A percentile compares a stretch with the other conserved stretches of the same genome.
Conservation (phyloP, 2,888 invertebrate species). For the Apamea sordens region DNA sequence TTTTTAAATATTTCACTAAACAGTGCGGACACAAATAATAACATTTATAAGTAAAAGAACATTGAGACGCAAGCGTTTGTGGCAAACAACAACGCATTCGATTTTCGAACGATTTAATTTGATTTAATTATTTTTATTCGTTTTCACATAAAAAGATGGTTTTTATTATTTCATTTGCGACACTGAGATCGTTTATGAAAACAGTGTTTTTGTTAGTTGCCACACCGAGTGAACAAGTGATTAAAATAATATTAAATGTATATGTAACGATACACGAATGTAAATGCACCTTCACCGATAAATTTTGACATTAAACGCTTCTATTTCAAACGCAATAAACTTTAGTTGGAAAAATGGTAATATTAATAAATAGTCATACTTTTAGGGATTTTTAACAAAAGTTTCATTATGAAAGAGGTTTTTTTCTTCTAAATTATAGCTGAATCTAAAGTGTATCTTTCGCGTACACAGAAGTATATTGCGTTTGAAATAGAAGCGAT, state of each 20-base stretch:
- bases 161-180: constrained; percentile 7
- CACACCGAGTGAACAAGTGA: constrained; percentile 43
- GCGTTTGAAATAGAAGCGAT: too few relatives aligned
- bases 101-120: too few relatives aligned
- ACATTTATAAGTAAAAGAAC: constrained; percentile 65
- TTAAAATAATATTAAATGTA: constrained; percentile 60
- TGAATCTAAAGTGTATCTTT: constrained; percentile 4
- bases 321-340: constrained; percentile 63
- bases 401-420: neutral
- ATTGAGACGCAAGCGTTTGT: constrained; percentile 36
- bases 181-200: constrained; percentile 21
- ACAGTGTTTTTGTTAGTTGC: constrained; percentile 34
- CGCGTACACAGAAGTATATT: constrained; percentile 32
- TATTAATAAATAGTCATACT: neutral
- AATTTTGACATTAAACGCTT: constrained; percentile 69
- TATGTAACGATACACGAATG: constrained; percentile 68
- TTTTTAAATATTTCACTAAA: constrained; percentile 31
- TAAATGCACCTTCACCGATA: constrained; percentile 87
- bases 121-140: too few relatives aligned
- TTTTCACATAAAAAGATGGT: constrained; percentile 10
- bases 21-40: constrained; percentile 53
- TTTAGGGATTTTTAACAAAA: neutral
- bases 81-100: constrained; percentile 34
- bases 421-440: neutral
- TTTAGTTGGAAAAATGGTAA: constrained; percentile 60